Evolutionary conservation across 2,888 invertebrate genomes (phyloP).

Genomic region (Diplolepis rosae): DNA sequence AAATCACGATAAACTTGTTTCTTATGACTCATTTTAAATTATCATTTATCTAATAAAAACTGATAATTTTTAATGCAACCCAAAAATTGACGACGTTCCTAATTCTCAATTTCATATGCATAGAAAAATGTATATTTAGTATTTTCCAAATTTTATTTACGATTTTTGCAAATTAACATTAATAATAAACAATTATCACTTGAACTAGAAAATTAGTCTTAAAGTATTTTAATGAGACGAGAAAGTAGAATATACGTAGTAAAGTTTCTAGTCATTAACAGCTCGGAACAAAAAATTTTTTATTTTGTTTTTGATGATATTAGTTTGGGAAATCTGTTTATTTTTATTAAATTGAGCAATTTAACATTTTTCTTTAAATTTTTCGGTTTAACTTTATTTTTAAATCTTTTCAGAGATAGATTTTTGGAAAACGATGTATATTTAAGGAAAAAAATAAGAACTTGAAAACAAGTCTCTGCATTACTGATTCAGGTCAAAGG

Average conservation of each 20-base stretch:
- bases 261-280: background rate
- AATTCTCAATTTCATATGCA: no score
- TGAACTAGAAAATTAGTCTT: background rate
- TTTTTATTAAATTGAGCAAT: no score
- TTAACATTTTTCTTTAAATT: background rate
- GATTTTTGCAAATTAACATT: no score
- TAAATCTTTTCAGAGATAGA: background rate
- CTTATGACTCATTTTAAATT: no score
- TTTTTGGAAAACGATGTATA: background rate
- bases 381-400: background rate
- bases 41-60: no score
- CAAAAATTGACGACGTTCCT: no score
- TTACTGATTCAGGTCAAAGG: slow-evolving; percentile 30
- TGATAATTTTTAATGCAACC: no score
- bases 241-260: background rate
- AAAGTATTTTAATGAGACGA: background rate
- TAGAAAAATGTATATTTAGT: no score
- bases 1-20: no score
- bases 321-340: no score
- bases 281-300: background rate
- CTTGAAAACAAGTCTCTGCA: slow-evolving; percentile 18
- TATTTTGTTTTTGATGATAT: no score
- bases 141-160: no score
- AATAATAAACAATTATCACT: background rate
- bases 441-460: slow-evolving; percentile 12